Evolutionary conservation across 2,797 vertebrate genomes (phyloP), one percentile per base, ranked within the genome.

Genomic region (Amazona ochrocephala): DNA sequence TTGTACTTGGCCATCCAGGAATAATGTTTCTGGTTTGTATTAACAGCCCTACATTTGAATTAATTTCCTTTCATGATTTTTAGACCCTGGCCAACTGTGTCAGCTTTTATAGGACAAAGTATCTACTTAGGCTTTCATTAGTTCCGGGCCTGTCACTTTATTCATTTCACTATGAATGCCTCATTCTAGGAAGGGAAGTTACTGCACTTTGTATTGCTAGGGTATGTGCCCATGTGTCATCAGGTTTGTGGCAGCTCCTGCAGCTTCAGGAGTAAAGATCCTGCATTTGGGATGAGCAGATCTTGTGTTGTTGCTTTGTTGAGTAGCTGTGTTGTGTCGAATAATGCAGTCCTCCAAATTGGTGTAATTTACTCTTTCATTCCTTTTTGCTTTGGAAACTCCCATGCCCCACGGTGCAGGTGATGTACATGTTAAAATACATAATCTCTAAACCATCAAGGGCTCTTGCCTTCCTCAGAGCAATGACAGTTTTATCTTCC

Each of bases 61-160:
- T 94, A 8, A 47, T 93, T 77, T 73, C 54, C 54, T 74, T 61
- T 83, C 23, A 3, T 58, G 60, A 15, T 65, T 84, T 93, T 71
- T 26, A 87, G 27, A 65, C 47, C 53, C 67, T 47, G 83, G 67
- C 62, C 76, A 87, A 20, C 66, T 45, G 76, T 91, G 94, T 84
- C 93, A 93, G 79, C 82, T 88, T 67, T 82, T 60, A 9, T 58
- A 84, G 85, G 53, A 56, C 37, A 29, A 10, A 81, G 41, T 26
- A 47, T 56, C 91, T 82, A 7, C 77, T 61, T 13, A 54, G 1
- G 17, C 29, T 77, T 74, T 37, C 1, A 6, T 83, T 82, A 53
- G 56, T 68, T 77, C 65, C 56, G 56, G 26, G 66, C 54, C 84
- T 77, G 62, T 72, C 56, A 9, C 41, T 79, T 34, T 4, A 13